Percentiles rank a stretch among this genome's conserved stretches.
phyloP scores from a whole-genome alignment of 2,113 vertebrate genomes.

The Gavia stellata region DNA sequence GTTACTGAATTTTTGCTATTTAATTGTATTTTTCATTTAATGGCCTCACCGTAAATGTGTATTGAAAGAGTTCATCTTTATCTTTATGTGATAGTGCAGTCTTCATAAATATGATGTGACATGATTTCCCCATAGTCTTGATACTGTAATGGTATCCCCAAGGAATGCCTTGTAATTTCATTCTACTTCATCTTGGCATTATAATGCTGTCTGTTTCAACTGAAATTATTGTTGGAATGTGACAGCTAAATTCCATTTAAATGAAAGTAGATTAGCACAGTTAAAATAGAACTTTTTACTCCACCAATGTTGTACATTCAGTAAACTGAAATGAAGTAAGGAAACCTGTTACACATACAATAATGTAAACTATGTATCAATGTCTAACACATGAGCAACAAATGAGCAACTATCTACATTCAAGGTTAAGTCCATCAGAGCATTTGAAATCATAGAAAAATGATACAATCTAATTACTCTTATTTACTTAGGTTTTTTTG shows the following conservation, averaged over 20 bases:
- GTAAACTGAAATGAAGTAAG: neutral
- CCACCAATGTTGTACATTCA: neutral
- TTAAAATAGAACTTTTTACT: neutral
- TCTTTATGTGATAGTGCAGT: neutral
- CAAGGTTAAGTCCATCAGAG: neutral
- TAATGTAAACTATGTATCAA: neutral
- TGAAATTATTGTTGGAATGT: constrained; percentile 27
- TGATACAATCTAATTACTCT: neutral
- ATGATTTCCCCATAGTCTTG: constrained; percentile 1
- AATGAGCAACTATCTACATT: neutral
- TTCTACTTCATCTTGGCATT: constrained; percentile 2
- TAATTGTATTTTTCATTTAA: neutral
- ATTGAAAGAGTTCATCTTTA: neutral
- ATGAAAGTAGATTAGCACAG: neutral
- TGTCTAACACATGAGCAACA: neutral
- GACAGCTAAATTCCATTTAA: neutral
- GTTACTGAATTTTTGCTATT: neutral
- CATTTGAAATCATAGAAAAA: neutral
- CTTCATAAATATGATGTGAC: neutral
- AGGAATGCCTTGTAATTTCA: neutral
- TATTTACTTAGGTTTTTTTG: neutral
- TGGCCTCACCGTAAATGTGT: neutral
- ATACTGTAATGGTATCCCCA: constrained; percentile 6
- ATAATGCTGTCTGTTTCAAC: neutral
- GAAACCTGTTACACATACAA: neutral